Evolutionary conservation across 2,888 invertebrate genomes (phyloP), one percentile per base, ranked within the genome.

Genomic region (Meteorus colon): DNA sequence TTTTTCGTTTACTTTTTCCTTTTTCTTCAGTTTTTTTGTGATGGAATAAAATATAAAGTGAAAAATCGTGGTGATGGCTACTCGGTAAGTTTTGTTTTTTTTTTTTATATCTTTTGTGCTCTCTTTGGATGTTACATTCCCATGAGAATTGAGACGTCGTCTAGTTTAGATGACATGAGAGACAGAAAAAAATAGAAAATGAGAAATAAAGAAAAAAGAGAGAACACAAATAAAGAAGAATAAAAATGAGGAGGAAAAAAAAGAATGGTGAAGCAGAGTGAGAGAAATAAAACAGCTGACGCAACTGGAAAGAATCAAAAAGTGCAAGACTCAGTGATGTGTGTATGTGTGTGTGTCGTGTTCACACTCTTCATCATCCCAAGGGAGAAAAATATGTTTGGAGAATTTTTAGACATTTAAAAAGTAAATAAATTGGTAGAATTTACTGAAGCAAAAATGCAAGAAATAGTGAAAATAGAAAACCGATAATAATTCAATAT

Each of bases 221-320:
- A 24, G 24, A 1, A 24, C 24, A 14, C 10, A 45, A 45, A 45
- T 45, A 45, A 45, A 45, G 10, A 12, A 45, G 14, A 45, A 45
- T 45, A 48, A 48, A 48, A 48, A 48, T 48, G 48, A 24, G 24
- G 24, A 24, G 1, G 16, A 48, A 1, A 48, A 14, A n/a, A 5
- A 48, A n/a, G n/a, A 48, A 48, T 48, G 48, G 4, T 4, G 34
- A 4, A 34, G 24, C 34, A 34, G 4, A 8, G 34, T 6, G 34
- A 34, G 34, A 8, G 68, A 68, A 29, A 68, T 68, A 68, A 68
- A 68, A 68, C 68, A 68, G 68, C 68, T 68, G 68, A 68, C 51
- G 68, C 41, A 41, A 67, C 48, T 48, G 48, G 48, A n/a, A 48
- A 48, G 48, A 48, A 48, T 48, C 48, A n/a, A 48, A 48, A 48